Evolutionary conservation across 2,113 vertebrate genomes (phyloP).

Genomic region (Vidua chalybeata): DNA sequence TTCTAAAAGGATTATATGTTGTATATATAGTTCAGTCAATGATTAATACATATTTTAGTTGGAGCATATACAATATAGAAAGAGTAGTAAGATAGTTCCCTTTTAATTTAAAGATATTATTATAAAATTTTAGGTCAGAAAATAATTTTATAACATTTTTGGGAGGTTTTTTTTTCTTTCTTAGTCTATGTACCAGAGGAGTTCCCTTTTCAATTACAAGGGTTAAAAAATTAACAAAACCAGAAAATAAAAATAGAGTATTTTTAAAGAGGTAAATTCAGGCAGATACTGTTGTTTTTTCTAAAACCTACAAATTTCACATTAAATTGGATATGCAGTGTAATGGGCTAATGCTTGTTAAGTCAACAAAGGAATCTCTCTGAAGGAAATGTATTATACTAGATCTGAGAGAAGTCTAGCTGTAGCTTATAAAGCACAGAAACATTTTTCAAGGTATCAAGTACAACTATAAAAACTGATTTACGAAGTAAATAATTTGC

Average conservation of each 20-base stretch:
- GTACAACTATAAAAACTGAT: background rate
- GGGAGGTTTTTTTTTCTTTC: background rate
- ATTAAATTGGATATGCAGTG: background rate
- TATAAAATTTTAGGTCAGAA: background rate
- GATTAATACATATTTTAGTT: background rate
- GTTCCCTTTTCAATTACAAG: background rate
- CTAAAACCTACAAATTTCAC: background rate
- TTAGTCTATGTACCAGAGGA: background rate
- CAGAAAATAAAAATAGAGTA: background rate
- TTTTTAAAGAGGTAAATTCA: background rate
- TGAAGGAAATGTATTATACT: background rate
- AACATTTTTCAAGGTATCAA: background rate
- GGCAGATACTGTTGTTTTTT: background rate
- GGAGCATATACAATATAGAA: background rate
- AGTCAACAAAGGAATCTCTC: background rate
- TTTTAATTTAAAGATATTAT: background rate
- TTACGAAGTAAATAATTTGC: background rate
- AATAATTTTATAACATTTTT: background rate
- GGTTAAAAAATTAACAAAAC: background rate
- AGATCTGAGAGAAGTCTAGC: background rate
- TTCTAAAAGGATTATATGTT: background rate
- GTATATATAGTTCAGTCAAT: background rate
- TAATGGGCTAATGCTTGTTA: background rate
- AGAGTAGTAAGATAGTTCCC: background rate
- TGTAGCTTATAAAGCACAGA: background rate